phyloP scores from a whole-genome alignment of 2,888 invertebrate genomes.

The Ctena decussata region DNA sequence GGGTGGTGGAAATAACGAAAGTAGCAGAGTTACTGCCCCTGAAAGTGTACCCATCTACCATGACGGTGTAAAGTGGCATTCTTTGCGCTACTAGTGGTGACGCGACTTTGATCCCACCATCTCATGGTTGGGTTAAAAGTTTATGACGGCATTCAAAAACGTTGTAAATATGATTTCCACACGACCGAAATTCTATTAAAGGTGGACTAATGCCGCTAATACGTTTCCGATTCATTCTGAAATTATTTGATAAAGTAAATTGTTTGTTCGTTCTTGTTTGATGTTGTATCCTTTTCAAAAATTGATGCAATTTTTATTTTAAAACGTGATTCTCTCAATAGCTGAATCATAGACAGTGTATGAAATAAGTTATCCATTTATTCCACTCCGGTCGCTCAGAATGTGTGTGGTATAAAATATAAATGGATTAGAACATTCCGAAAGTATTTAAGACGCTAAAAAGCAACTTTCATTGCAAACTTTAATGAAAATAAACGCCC shows the following conservation, averaged over 20 bases:
- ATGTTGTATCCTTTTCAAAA: conserved; percentile 2
- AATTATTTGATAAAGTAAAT: conserved; percentile 8
- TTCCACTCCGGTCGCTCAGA: not conserved
- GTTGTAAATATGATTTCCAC: conserved; percentile 13
- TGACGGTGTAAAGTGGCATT: conserved; percentile 1
- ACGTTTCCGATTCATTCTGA: conserved; percentile 3
- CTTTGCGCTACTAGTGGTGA: not conserved
- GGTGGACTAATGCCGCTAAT: conserved; percentile 6
- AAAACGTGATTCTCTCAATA: not conserved
- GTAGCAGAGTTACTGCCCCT: too few relatives aligned
- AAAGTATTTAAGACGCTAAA: conserved; percentile 5
- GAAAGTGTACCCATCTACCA: too few relatives aligned
- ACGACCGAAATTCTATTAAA: conserved; percentile 3
- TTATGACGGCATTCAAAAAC: not conserved
- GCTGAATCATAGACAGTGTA: not conserved
- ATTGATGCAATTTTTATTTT: conserved; percentile 6
- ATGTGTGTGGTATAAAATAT: conserved; percentile 12
- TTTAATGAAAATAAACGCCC: conserved; percentile 10
- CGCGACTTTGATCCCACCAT: conserved; percentile 4
- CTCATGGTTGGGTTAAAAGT: conserved; percentile 6
- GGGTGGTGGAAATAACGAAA: too few relatives aligned
- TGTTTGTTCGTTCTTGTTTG: conserved; percentile 9
- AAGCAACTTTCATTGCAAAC: not conserved
- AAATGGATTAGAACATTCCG: conserved; percentile 8
- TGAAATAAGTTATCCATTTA: conserved; percentile 12